These are phyloP conservation scores for Itoplectis maculator DNA, from an alignment of 2,888 invertebrate species.

Conservation along the genomic window DNA sequence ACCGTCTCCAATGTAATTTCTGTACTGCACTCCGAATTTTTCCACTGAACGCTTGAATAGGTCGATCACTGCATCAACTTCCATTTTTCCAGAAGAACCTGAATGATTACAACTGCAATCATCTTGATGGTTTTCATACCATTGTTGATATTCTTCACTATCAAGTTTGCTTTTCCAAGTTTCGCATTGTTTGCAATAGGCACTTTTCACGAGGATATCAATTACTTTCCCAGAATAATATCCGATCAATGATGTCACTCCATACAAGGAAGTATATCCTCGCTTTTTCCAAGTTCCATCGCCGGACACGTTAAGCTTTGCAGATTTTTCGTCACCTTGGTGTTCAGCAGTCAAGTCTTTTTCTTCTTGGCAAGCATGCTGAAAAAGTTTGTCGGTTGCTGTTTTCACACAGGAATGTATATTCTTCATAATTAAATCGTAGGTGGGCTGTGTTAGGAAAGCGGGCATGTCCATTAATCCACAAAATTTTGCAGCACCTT, in stretches of 20 bases:
- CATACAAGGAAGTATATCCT: constrained; percentile 70
- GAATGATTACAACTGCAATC: not conserved
- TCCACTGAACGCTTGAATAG: not conserved
- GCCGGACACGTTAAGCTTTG: constrained; percentile 48
- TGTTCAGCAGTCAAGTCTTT: constrained; percentile 63
- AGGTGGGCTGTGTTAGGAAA: constrained; percentile 62
- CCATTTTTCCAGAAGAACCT: constrained; percentile 9
- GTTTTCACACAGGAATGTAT: constrained; percentile 61
- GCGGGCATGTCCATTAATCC: constrained; percentile 70
- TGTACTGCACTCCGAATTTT: constrained; percentile 9
- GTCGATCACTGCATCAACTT: constrained; percentile 10
- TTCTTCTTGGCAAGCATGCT: constrained; percentile 67
- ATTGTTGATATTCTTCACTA: constrained; percentile 9
- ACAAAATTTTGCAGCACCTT: constrained; percentile 72
- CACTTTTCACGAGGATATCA: constrained; percentile 68
- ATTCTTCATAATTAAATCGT: constrained; percentile 66
- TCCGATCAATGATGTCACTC: constrained; percentile 69
- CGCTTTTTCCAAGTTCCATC: constrained; percentile 71
- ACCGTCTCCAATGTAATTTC: constrained; percentile 13
- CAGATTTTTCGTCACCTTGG: constrained; percentile 63
- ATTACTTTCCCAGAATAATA: constrained; percentile 69
- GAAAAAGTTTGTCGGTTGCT: constrained; percentile 66
- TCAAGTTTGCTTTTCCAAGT: constrained; percentile 10
- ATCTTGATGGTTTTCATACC: constrained; percentile 7
- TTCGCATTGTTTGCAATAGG: constrained; percentile 2